These are phyloP conservation scores for Nibea coibor DNA, from an alignment of 2,113 vertebrate genomes.

Conservation along the genomic window DNA sequence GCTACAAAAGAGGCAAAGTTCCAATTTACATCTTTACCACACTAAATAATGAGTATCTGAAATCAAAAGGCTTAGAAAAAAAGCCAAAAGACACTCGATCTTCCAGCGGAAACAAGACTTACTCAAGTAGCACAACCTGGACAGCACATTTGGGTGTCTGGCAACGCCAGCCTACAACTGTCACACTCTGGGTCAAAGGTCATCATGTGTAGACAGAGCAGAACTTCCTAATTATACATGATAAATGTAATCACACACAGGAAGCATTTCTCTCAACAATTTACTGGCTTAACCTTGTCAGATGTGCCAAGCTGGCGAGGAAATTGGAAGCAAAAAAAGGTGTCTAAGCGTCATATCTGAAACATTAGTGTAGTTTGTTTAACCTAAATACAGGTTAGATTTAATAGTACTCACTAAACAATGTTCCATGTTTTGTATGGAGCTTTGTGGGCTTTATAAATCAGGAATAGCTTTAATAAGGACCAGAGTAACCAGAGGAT, in stretches of 20 bases:
- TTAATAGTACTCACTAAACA: not conserved
- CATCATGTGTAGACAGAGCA: constrained; percentile 74
- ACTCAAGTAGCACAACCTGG: constrained; percentile 47
- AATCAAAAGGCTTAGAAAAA: constrained; percentile 24
- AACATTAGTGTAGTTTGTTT: not conserved
- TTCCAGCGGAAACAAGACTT: constrained; percentile 51
- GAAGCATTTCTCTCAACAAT: constrained; percentile 73
- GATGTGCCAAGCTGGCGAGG: constrained; percentile 86
- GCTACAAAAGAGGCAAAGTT: not conserved
- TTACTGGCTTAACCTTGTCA: constrained; percentile 84
- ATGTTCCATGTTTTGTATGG: not conserved
- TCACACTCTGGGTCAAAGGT: constrained; percentile 74
- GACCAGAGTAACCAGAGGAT: constrained; percentile 14
- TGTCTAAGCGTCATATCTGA: constrained; percentile 6
- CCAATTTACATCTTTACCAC: not conserved
- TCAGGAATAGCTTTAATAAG: not conserved
- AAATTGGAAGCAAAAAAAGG: constrained; percentile 78
- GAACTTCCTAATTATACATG: constrained; percentile 81
- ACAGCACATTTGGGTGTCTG: constrained; percentile 67
- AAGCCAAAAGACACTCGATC: constrained; percentile 29
- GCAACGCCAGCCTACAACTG: constrained; percentile 66
- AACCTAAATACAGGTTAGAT: not conserved
- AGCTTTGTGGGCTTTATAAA: not conserved
- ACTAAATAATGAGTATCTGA: not conserved
- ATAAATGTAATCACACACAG: constrained; percentile 80